phyloP scores from a whole-genome alignment of 53 echinoderm and acorn worm genomes.

The Holothuria leucospilota region DNA sequence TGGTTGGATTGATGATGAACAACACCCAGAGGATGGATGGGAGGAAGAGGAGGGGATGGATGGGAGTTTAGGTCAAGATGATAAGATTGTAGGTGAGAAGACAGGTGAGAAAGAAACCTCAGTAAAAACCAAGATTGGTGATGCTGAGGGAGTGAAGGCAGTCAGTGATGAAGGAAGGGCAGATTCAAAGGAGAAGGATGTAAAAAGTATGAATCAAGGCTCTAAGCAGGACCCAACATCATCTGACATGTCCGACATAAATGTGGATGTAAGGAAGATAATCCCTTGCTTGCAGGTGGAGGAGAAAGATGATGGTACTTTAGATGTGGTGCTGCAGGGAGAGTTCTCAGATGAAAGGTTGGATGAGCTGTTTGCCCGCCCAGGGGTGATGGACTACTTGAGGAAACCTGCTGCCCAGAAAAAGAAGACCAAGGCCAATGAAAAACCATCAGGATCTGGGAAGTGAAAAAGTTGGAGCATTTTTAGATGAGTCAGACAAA shows the following conservation, averaged over 20 bases:
- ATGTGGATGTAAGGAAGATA: slow-evolving; percentile 57
- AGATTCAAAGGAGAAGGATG: neutral
- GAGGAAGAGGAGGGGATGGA: slow-evolving; percentile 44
- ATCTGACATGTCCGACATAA: slow-evolving; percentile 18
- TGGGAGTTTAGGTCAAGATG: neutral
- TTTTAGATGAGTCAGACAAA: no score
- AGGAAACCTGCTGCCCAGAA: slow-evolving; percentile 70
- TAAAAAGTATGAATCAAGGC: neutral
- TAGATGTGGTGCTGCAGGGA: slow-evolving; percentile 83
- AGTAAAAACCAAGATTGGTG: neutral
- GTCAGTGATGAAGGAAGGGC: neutral
- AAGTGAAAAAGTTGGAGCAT: no score
- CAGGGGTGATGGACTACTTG: slow-evolving; percentile 92
- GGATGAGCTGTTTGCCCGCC: slow-evolving; percentile 82
- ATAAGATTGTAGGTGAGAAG: neutral
- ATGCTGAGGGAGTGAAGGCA: neutral
- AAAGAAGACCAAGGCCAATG: neutral
- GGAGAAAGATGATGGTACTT: slow-evolving; percentile 80
- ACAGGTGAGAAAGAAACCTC: no score
- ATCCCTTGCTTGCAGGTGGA: slow-evolving; percentile 76
- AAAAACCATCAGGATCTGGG: neutral
- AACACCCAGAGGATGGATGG: slow-evolving; percentile 24
- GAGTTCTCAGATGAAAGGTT: slow-evolving; percentile 82
- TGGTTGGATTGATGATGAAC: slow-evolving; percentile 48
- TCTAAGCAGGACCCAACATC: neutral